phyloP scores from a whole-genome alignment of 2,888 invertebrate species.

The Vanessa cardui region DNA sequence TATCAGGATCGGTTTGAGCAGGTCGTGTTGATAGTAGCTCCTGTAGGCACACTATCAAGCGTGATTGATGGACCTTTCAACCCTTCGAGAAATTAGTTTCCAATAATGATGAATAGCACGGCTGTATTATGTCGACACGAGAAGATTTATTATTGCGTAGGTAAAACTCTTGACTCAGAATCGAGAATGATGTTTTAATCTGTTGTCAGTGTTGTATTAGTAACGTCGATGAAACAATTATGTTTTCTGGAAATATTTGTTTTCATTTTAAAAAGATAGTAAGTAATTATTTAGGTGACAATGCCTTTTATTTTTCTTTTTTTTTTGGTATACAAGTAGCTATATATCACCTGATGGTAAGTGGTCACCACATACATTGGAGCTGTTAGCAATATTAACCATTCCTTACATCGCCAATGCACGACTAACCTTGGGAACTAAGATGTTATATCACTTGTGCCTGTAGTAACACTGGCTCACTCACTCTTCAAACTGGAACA shows the following conservation, averaged over 20 bases:
- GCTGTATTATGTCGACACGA: conserved; percentile 29
- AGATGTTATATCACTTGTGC: too few relatives aligned
- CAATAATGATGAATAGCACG: conserved; percentile 38
- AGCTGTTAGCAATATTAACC: too few relatives aligned
- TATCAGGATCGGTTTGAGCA: background rate
- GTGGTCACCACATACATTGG: too few relatives aligned
- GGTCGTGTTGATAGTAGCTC: conserved; percentile 8
- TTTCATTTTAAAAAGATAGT: too few relatives aligned
- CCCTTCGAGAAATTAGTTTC: conserved; percentile 35
- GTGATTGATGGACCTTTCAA: conserved; percentile 37
- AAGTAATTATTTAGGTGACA: too few relatives aligned
- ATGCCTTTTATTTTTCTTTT: too few relatives aligned
- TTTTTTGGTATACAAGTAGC: too few relatives aligned
- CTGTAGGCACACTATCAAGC: background rate
- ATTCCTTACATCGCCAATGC: too few relatives aligned
- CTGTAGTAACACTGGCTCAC: too few relatives aligned
- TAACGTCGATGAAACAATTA: background rate
- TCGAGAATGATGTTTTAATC: background rate
- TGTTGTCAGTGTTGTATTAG: background rate
- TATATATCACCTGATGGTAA: too few relatives aligned
- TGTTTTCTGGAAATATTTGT: background rate
- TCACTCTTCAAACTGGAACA: too few relatives aligned
- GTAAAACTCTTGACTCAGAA: conserved; percentile 2
- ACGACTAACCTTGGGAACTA: too few relatives aligned
- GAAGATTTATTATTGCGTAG: conserved; percentile 35